Conservation (phyloP, 2,113 vertebrate species). For the Mus spicilegus region DNA sequence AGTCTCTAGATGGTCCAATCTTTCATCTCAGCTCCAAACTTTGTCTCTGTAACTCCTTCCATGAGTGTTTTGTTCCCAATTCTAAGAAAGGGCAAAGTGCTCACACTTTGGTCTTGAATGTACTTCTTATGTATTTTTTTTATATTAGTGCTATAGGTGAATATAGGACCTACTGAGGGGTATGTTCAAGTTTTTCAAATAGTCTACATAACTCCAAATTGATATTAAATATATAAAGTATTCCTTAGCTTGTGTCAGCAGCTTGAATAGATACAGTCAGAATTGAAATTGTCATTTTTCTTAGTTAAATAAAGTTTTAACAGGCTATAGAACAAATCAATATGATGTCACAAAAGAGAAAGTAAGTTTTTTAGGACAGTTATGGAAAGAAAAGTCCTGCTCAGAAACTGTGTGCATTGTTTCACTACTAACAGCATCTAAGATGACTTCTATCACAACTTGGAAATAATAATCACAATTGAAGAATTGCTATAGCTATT, state of each 20-base stretch:
- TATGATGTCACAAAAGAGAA: neutral
- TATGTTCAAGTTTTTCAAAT: neutral
- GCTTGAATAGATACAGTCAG: no score
- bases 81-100: no score
- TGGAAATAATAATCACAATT: conserved; percentile 37
- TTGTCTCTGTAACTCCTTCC: no score
- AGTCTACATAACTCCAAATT: neutral
- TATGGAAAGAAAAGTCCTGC: neutral
- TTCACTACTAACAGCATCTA: neutral
- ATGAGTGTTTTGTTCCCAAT: no score
- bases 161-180: neutral
- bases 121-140: neutral
- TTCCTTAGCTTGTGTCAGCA: no score
- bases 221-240: neutral
- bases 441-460: conserved; percentile 28
- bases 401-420: neutral
- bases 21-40: no score
- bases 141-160: neutral
- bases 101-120: neutral
- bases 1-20: no score
- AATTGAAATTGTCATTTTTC: no score
- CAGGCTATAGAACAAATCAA: neutral
- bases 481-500: neutral
- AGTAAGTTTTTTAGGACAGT: neutral
- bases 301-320: neutral